These are phyloP conservation scores for Sycobia sp. DNA, from an alignment of 1,140 invertebrate genomes.

Conservation along the genomic window DNA sequence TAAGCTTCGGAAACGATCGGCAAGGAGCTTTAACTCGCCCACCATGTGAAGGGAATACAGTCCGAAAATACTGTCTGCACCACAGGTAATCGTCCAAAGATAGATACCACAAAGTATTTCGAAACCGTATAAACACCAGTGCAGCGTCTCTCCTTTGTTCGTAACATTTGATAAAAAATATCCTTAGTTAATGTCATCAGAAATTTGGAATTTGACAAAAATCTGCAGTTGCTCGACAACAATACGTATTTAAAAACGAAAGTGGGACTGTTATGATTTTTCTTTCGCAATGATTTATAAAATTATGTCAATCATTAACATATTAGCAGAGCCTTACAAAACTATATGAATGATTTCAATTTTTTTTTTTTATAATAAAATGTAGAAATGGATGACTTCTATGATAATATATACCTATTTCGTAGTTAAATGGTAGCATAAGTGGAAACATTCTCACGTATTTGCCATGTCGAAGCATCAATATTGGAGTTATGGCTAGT, in stretches of 20 bases:
- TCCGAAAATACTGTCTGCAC: constrained; percentile 42
- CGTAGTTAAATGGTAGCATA: constrained; percentile 15
- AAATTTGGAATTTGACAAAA: neutral
- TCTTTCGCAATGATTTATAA: no score
- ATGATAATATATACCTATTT: constrained; percentile 3
- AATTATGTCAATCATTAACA: no score
- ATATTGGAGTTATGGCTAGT: neutral
- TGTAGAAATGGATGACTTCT: no score
- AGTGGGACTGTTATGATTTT: no score
- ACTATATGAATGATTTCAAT: no score
- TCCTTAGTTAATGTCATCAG: no score
- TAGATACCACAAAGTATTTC: constrained; percentile 27
- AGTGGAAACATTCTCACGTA: constrained; percentile 8
- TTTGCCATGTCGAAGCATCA: neutral
- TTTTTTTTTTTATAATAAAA: no score
- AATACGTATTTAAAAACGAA: no score
- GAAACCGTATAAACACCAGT: constrained; percentile 33
- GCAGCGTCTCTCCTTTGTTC: constrained; percentile 24
- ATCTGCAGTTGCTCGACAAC: neutral
- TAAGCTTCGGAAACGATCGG: constrained; percentile 32
- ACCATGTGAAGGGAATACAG: constrained; percentile 42
- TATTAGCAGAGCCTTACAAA: no score
- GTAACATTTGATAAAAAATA: neutral
- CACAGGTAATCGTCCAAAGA: constrained; percentile 33
- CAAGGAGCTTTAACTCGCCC: constrained; percentile 30